Conservation (phyloP, 2,888 invertebrate species). For the Phortica magna region DNA sequence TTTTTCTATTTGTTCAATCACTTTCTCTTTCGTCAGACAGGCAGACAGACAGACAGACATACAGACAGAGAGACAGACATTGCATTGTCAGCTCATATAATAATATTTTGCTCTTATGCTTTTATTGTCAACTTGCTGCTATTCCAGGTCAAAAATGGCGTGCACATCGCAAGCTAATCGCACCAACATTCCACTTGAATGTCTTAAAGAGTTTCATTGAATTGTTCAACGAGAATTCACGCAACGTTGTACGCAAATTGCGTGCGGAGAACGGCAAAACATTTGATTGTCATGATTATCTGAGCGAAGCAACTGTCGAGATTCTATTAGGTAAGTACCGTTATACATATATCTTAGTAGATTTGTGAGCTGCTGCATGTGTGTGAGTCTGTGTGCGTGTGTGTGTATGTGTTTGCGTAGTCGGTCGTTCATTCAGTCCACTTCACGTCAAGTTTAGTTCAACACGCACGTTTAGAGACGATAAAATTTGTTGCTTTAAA, state of each 20-base stretch:
- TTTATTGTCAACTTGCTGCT: background rate
- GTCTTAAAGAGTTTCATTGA: conserved; percentile 92
- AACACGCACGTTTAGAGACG: conserved; percentile 18
- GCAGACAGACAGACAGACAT: no score
- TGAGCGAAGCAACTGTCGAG: conserved; percentile 91
- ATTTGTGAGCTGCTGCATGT: background rate
- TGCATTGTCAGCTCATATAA: background rate
- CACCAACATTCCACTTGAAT: conserved; percentile 92
- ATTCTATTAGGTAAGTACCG: conserved; percentile 84
- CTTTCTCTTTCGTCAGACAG: no score
- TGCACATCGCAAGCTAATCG: conserved; percentile 90
- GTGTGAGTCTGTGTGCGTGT: no score
- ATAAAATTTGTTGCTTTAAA: conserved; percentile 31
- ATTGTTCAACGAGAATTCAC: conserved; percentile 90
- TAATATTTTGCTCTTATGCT: background rate
- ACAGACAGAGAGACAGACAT: no score
- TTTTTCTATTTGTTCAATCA: background rate
- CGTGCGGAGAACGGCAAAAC: conserved; percentile 83
- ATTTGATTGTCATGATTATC: conserved; percentile 90
- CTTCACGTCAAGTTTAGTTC: no score
- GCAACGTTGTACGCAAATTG: conserved; percentile 85
- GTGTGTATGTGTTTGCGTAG: no score
- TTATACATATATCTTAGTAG: background rate
- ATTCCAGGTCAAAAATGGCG: conserved; percentile 89
- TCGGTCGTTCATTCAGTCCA: no score